Base-by-base conservation (phyloP, 2,113 vertebrate species). In the Corythornis cristatus region DNA sequence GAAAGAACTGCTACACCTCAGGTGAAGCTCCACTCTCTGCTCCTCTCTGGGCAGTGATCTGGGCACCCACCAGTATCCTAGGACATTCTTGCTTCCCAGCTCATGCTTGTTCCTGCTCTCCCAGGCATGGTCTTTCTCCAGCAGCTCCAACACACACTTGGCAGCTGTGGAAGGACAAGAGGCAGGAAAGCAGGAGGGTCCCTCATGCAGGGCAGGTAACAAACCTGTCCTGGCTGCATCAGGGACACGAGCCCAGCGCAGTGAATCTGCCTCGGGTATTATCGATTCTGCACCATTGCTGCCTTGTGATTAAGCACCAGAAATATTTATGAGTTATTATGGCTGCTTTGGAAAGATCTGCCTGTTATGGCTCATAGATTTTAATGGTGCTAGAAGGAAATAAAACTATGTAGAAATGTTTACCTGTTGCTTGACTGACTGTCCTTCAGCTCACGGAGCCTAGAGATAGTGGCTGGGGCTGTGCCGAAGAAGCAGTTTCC, bases 281-380 rank as follows among this genome's bases (percentile, higher is more conserved):
- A 62, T 18, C 3, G 6, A 45, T 92, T 46, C 90, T 90, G 88
- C 18, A 6, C 75, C 8, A 0, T 11, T 42, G 75, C 88, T 57
- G 86, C 89, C 84, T 95, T 53, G 18, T 74, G 75, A 88, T 89
- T 95, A 79, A 92, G 65, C 72, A 56, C 15, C 73, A 93, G 92
- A 48, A 88, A 90, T 95, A 93, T 93, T 82, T 64, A 94, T 74
- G 70, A 79, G 64, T 64, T 92, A 76, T 91, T 88, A 67, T 14
- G 83, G 75, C 62, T 68, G 74, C 84, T 93, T 91, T 46, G 66
- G 58, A 84, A 86, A 71, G 74, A 81, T 77, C 75, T 86, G 65
- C 64, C 65, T 53, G 80, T 51, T 83, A 61, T 3, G 21, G 85
- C 83, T 95, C 93, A 68, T 31, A 53, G 89, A 87, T 80, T 85